Evolutionary conservation across 1,140 invertebrate genomes (phyloP).

Genomic region (Melitaea cinxia): DNA sequence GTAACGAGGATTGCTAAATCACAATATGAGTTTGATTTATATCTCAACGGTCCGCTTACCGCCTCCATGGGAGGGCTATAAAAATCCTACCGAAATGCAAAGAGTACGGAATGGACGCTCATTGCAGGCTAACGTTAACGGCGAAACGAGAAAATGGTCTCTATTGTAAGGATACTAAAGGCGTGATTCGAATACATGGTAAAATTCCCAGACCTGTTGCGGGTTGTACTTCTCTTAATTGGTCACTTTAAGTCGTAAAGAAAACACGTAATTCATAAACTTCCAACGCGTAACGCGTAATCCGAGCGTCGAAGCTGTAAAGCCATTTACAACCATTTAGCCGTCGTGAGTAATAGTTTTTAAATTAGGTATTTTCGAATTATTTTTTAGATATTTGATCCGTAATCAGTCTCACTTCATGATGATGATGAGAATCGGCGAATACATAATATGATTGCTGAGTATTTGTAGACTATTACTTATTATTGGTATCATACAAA

Average conservation of each 20-base stretch:
- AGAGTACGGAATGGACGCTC: constrained; percentile 30
- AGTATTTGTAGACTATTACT: too few species aligned
- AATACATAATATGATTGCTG: too few species aligned
- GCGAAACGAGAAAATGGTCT: constrained; percentile 26
- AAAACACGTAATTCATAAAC: constrained; percentile 53
- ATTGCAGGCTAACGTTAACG: constrained; percentile 16
- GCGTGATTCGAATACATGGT: neutral
- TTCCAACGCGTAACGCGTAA: constrained; percentile 52
- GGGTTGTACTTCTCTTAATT: constrained; percentile 54
- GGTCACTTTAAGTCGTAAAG: constrained; percentile 55
- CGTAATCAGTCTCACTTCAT: too few species aligned
- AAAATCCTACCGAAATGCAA: constrained; percentile 64
- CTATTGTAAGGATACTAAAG: neutral
- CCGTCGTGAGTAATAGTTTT: constrained; percentile 48
- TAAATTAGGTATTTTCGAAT: constrained; percentile 43
- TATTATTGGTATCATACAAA: too few species aligned
- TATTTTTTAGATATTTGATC: constrained; percentile 5
- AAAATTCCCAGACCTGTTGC: constrained; percentile 22
- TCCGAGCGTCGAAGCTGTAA: constrained; percentile 42
- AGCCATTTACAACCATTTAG: constrained; percentile 43
- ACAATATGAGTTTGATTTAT: constrained; percentile 80
- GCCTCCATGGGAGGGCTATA: constrained; percentile 73
- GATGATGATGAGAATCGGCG: too few species aligned
- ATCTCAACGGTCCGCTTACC: constrained; percentile 73
- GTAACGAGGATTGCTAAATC: constrained; percentile 78